phyloP scores from a whole-genome alignment of 2,797 vertebrate genomes.

The Loriculus beryllinus region DNA sequence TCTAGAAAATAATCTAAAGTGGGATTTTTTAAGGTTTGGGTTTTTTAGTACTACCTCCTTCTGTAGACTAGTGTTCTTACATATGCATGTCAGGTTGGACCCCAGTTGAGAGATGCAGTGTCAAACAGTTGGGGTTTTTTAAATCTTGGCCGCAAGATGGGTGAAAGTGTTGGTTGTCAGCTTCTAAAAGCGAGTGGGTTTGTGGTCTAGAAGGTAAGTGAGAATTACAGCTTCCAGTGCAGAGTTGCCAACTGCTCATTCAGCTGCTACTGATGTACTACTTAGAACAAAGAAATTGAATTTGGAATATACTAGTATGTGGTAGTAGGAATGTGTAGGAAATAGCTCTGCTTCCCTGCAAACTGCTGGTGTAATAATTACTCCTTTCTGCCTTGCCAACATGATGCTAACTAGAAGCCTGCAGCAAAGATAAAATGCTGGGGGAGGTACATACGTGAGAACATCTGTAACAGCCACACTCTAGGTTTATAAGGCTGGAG shows the following conservation, averaged over 20 bases:
- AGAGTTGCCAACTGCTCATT: neutral
- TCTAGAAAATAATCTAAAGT: neutral
- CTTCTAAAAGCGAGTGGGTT: neutral
- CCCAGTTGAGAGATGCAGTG: neutral
- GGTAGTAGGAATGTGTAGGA: neutral
- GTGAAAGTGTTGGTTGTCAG: conserved; percentile 13
- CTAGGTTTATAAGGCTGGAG: neutral
- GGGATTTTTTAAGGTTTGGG: neutral
- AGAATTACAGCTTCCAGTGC: neutral
- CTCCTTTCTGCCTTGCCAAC: neutral
- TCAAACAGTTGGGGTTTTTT: neutral
- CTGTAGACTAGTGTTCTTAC: neutral
- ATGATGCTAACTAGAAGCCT: neutral
- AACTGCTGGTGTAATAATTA: neutral
- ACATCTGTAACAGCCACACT: neutral
- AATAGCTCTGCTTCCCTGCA: neutral
- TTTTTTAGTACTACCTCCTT: neutral
- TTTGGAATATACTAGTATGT: neutral
- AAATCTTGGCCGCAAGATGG: neutral
- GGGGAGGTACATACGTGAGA: neutral
- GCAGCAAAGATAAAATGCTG: neutral
- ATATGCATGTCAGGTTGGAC: neutral
- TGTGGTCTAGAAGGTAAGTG: neutral
- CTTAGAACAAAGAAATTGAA: neutral
- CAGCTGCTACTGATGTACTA: neutral